phyloP scores from a whole-genome alignment of 2,113 vertebrate genomes.

The Acinonyx jubatus region DNA sequence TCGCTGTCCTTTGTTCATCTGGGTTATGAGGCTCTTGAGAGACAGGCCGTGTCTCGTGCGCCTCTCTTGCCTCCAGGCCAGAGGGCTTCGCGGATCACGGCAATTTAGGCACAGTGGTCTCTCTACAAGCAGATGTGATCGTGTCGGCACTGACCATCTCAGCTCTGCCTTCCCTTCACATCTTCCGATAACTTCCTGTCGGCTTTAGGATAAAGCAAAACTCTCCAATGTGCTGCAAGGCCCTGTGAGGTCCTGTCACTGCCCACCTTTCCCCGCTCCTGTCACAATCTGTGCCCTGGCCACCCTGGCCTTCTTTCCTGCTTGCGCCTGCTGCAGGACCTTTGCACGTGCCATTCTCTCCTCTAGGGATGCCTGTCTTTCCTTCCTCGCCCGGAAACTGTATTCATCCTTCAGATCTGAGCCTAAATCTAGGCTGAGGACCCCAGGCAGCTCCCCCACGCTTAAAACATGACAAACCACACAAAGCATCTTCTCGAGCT shows the following conservation, averaged over 20 bases:
- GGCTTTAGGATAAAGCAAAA: background rate
- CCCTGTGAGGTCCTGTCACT: fast-evolving
- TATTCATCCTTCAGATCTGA: background rate
- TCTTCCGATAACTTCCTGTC: background rate
- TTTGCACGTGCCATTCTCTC: background rate
- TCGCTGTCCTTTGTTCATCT: background rate
- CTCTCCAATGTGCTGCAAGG: background rate
- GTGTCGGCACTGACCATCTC: fast-evolving
- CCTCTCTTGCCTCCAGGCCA: background rate
- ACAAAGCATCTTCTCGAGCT: background rate
- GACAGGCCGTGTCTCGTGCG: background rate
- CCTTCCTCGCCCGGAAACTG: background rate
- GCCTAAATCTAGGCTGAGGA: background rate
- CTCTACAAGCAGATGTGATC: background rate
- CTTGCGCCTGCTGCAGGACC: background rate
- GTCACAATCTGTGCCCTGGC: background rate
- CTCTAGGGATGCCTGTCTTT: background rate
- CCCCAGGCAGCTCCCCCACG: background rate
- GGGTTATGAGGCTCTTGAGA: background rate
- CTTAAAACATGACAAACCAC: background rate
- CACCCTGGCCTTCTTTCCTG: background rate
- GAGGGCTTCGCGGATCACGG: no score
- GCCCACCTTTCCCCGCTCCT: fast-evolving
- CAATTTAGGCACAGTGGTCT: background rate
- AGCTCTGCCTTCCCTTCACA: background rate